These are phyloP conservation scores for Typhlomys cinereus DNA, from an alignment of 2,113 vertebrate species.

Conservation along the genomic window DNA sequence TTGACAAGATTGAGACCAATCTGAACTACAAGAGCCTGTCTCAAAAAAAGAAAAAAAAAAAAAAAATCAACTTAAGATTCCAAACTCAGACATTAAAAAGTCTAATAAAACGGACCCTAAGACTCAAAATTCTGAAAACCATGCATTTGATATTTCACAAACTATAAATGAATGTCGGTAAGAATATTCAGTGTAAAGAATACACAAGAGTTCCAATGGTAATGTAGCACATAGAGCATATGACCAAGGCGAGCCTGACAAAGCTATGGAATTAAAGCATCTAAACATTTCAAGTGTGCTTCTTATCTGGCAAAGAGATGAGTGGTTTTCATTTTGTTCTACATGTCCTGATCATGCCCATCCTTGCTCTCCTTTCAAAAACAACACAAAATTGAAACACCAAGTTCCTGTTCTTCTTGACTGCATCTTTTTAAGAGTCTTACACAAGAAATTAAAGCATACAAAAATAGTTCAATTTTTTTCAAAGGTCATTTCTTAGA, in stretches of 20 bases:
- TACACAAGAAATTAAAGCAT: constrained; percentile 32
- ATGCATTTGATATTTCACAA: constrained; percentile 2
- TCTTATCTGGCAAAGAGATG: constrained; percentile 20
- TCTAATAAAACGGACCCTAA: background rate
- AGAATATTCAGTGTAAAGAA: background rate
- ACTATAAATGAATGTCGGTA: constrained; percentile 41
- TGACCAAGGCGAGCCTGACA: constrained; percentile 36
- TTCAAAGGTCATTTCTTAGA: constrained; percentile 28
- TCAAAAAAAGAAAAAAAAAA: background rate
- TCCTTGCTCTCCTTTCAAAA: background rate
- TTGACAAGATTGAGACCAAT: background rate
- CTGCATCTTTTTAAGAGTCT: background rate
- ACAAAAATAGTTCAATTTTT: constrained; percentile 31
- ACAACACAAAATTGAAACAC: constrained; percentile 52
- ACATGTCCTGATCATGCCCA: constrained; percentile 1
- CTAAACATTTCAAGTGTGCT: background rate
- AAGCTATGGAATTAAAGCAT: background rate
- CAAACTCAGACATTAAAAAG: constrained; percentile 7
- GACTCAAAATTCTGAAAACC: constrained; percentile 29
- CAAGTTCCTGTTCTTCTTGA: background rate
- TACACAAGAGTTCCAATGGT: background rate
- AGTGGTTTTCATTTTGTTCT: constrained; percentile 7
- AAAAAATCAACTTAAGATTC: background rate
- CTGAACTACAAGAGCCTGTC: background rate
- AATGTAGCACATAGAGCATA: constrained; percentile 12